Base-by-base conservation (phyloP, 2,797 vertebrate species). In the Borostomias antarcticus region DNA sequence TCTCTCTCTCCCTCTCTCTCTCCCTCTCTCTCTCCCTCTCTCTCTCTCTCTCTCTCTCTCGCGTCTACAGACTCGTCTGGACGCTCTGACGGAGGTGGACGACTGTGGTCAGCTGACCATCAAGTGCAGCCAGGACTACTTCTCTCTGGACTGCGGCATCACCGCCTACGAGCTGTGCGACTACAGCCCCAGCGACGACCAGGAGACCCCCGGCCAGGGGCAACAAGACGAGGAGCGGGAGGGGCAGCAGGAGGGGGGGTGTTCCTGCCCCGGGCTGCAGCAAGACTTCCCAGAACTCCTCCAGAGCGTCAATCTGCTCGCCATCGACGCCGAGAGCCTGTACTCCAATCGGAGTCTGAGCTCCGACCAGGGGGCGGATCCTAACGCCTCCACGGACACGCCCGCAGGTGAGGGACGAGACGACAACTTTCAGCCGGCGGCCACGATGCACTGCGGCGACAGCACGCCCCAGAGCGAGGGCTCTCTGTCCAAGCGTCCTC, bases 131-230 rank as follows among this genome's bases (percentile, higher is more conserved):
- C 95, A 95, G 78, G 95, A 99, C 84, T 99, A 99, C 83, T 94
- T 99, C 82, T 99, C 98, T 11, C 73, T 99, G 67, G 98, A 99
- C 89, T 99, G 98, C 54, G 98, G 98, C 4, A 99, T 99, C 87
- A 98, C 97, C 13, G 98, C 98, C 50, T 98, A 94, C 52, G 98
- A 99, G 78, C 89, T 99, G 40, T 95, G 95, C 5, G 98, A 98
- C 89, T 98, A 97, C 72, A 98, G 97, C 83, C 98, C 98, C 15
- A 88, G 94, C 25, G 96, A 97, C 54, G 96, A 96, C 74, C 77
- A 91, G 0, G 84, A 87, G 47, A 73, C 85, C 87, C 50, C 84
- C 80, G 73, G 82, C 85, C 73, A 81, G 91, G 75, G 32, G 68
- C 43, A n/a, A n/a, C 92, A 90, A 76, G 51, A 90, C 7, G 89